These are phyloP conservation scores for Cryptophagus acutangulus DNA, from an alignment of 2,888 invertebrate genomes.

Conservation along the genomic window DNA sequence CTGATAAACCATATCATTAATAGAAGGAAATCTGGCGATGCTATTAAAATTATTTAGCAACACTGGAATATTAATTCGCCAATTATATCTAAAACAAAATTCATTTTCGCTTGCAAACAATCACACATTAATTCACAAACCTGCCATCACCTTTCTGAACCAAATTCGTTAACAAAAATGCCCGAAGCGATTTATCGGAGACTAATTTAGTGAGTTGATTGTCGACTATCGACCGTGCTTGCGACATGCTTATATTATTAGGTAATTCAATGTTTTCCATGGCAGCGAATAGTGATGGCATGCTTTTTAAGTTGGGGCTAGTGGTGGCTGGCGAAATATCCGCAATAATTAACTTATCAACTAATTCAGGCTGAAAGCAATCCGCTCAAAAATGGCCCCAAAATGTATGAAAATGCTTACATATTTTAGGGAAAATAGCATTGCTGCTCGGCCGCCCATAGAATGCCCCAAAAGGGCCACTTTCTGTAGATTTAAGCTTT, in stretches of 20 bases:
- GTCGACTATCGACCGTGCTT: constrained; percentile 65
- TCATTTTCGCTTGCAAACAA: not conserved
- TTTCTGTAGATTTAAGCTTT: constrained; percentile 59
- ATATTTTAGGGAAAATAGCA: constrained; percentile 74
- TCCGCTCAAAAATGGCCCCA: not conserved
- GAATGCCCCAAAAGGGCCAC: constrained; percentile 82
- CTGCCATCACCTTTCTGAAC: constrained; percentile 46
- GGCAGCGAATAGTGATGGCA: constrained; percentile 62
- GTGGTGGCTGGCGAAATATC: constrained; percentile 66
- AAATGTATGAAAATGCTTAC: constrained; percentile 44
- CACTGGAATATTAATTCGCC: constrained; percentile 76
- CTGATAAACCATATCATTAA: constrained; percentile 32
- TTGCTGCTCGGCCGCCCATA: constrained; percentile 91
- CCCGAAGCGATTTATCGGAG: constrained; percentile 56
- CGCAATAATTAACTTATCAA: constrained; percentile 64
- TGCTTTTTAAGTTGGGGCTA: constrained; percentile 57
- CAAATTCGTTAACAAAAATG: constrained; percentile 84
- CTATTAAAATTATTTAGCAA: constrained; percentile 62
- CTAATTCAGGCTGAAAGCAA: constrained; percentile 52
- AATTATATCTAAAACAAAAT: constrained; percentile 53
- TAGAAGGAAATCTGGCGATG: constrained; percentile 62
- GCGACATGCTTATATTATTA: constrained; percentile 59
- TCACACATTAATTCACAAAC: constrained; percentile 22
- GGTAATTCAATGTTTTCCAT: constrained; percentile 60
- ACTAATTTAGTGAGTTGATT: constrained; percentile 58